Base-by-base conservation (phyloP, 2,113 vertebrate species). In the Rissa tridactyla region DNA sequence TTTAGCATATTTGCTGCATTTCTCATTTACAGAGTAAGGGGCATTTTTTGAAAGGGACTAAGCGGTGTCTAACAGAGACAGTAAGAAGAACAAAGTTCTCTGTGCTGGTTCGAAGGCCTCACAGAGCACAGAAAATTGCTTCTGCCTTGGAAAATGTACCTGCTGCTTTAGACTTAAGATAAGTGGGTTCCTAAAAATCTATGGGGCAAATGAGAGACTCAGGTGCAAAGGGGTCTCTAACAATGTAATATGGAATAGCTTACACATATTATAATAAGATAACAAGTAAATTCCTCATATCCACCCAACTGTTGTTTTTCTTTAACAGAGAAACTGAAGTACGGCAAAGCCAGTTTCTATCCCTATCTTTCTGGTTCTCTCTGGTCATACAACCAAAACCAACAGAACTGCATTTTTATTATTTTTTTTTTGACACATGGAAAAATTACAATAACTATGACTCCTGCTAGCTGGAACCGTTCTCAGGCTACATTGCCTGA, bases 21-120 rank as follows among this genome's bases (percentile, higher is more conserved):
- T 93, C 40, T 88, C 82, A 49, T 72, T 82, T 90, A 89, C 11
- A 72, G 62, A 94, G 72, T 82, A 73, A 15, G 86, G 27, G 20
- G 10, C 11, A 58, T 3, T 80, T 58, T 80, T 36, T 86, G 27
- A 72, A 94, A 61, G 6, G 36, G 16, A 57, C 36, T 57, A 49
- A 93, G 25, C 5, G 30, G 5, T 29, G 6, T 71, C 29, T 92
- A 51, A 51, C 13, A 62, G 4, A 73, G 11, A 21, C 10, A 25
- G 10, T 20, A 69, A 54, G 9, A 82, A 36, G 6, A 83, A 36
- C 15, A 62, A 22, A 4, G 2, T 66, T 80, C 25, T 83, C 30
- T 64, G 26, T 18, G 42, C 11, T 55, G 26, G 36, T 72, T 88
- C 51, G 34, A 32, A 90, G 60, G 13, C 15, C 46, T 88, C 12